Conservation (phyloP, 1,140 invertebrate genomes). For the Drosophila subobscura region DNA sequence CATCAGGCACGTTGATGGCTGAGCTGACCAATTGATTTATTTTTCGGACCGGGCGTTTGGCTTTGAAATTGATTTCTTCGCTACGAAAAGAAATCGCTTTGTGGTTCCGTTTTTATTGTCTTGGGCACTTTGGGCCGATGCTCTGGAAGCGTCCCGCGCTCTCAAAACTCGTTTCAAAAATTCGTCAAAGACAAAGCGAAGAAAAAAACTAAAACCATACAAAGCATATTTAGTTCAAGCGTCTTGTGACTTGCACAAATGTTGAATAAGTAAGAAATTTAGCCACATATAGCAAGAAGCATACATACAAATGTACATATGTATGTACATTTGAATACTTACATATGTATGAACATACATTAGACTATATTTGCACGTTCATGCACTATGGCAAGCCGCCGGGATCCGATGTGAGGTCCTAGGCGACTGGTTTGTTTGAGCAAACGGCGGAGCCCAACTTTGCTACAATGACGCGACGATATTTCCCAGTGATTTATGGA, state of each 20-base stretch:
- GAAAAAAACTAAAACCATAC: constrained; percentile 40
- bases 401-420: constrained; percentile 33
- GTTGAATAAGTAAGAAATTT: constrained; percentile 66
- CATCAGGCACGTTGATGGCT: constrained; percentile 28
- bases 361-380: constrained; percentile 26
- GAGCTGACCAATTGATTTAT: constrained; percentile 40
- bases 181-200: constrained; percentile 52
- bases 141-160: constrained; percentile 6
- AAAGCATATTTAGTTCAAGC: constrained; percentile 70
- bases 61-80: constrained; percentile 54
- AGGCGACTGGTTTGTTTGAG: constrained; percentile 49
- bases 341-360: constrained; percentile 2
- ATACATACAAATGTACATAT: constrained; percentile 10
- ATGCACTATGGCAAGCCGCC: constrained; percentile 26
- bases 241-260: constrained; percentile 71
- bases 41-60: constrained; percentile 34
- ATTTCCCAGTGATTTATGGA: constrained; percentile 37
- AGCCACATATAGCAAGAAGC: constrained; percentile 9
- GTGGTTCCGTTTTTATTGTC: constrained; percentile 57
- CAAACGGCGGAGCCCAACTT: constrained; percentile 8
- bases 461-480: not conserved
- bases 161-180: constrained; percentile 53
- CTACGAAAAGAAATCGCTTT: constrained; percentile 52
- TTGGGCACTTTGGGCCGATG: constrained; percentile 44
- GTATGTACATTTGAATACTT: not conserved